These are phyloP conservation scores for Chaetura pelagica DNA, from an alignment of 2,113 vertebrate genomes.

Conservation along the genomic window DNA sequence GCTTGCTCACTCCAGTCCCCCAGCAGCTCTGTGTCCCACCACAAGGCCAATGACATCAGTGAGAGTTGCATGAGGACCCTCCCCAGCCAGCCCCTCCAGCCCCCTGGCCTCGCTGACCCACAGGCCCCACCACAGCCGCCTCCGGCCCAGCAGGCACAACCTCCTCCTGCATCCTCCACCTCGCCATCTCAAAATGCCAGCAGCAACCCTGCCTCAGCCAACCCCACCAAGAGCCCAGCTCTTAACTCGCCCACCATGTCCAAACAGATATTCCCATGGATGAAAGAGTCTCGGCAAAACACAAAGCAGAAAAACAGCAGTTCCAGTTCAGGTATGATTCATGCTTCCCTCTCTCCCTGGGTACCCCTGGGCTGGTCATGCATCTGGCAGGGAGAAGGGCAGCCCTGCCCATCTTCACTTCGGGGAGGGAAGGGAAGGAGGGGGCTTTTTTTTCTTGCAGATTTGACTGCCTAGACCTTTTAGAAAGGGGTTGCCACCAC, in stretches of 20 bases:
- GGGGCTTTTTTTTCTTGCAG: neutral
- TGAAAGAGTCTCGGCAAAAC: constrained; percentile 98
- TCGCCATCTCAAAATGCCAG: constrained; percentile 89
- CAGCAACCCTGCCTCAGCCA: constrained; percentile 82
- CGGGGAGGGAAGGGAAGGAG: neutral
- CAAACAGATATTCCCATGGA: constrained; percentile 98
- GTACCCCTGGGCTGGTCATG: neutral
- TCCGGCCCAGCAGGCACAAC: constrained; percentile 79
- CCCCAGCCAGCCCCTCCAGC: constrained; percentile 82
- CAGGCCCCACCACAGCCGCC: constrained; percentile 74
- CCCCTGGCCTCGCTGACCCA: constrained; percentile 81
- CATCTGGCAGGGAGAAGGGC: accelerated
- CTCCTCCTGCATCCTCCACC: constrained; percentile 82
- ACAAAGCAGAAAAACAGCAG: constrained; percentile 96
- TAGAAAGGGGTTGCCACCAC: neutral
- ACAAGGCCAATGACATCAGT: constrained; percentile 89
- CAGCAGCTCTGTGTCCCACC: constrained; percentile 84
- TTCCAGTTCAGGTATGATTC: constrained; percentile 93
- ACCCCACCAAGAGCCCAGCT: constrained; percentile 82
- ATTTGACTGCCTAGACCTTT: neutral
- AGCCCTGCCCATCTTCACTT: neutral
- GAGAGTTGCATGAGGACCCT: constrained; percentile 91
- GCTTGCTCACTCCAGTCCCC: constrained; percentile 96
- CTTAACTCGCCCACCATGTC: constrained; percentile 86
- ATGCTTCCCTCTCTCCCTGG: neutral